Conservation (phyloP, 1,140 invertebrate genomes). For the Caenorhabditis brenneri region DNA sequence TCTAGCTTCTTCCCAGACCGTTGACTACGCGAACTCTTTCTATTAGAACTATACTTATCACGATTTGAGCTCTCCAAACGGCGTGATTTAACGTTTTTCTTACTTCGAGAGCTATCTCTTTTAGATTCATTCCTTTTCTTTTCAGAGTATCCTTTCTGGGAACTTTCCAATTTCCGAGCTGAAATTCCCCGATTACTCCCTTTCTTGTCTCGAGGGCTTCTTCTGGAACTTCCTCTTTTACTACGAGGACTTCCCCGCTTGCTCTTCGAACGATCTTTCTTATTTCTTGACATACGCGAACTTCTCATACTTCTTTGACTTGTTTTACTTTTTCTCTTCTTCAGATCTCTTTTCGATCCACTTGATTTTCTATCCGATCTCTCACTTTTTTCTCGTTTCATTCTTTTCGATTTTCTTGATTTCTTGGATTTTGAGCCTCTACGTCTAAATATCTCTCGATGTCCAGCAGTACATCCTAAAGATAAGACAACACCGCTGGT, state of each 20-base stretch:
- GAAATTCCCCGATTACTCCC: not conserved
- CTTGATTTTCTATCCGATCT: not conserved
- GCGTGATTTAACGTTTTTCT: not conserved
- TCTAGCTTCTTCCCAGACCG: not conserved
- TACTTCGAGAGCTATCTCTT: not conserved
- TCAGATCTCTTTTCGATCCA: not conserved
- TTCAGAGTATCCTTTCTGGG: not conserved
- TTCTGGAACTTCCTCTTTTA: not conserved
- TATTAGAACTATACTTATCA: not conserved
- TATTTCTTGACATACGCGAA: too few species aligned
- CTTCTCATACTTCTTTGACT: not conserved
- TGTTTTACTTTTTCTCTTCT: not conserved
- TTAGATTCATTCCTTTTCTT: not conserved
- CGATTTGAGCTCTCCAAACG: too few species aligned
- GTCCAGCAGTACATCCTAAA: not conserved
- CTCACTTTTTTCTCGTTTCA: not conserved
- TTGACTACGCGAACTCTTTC: not conserved
- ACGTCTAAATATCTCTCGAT: not conserved
- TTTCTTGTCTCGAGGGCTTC: too few species aligned
- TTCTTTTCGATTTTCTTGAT: constrained; percentile 13
- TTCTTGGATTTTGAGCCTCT: not conserved
- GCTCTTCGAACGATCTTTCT: not conserved
- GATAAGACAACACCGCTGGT: not conserved
- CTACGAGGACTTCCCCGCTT: not conserved
- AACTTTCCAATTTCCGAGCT: not conserved